phyloP scores from a whole-genome alignment of 30 jellyfish, hydroid and myxozoan species.

The Phacellophora camtschatica region DNA sequence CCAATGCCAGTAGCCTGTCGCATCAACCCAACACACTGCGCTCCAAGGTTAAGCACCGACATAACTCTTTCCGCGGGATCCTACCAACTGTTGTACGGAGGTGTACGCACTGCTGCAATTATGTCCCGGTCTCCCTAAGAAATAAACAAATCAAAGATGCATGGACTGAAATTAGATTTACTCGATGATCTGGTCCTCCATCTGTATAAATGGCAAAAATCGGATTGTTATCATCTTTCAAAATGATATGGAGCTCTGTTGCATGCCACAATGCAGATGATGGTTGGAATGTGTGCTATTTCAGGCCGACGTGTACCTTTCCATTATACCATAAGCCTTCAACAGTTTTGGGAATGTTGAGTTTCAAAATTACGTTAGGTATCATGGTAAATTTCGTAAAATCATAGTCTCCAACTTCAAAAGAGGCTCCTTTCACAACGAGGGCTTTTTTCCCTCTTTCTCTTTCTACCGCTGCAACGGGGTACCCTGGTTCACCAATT shows the following conservation, averaged over 20 bases:
- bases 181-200: conserved; percentile 54
- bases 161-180: conserved; percentile 19
- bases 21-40: conserved; percentile 54
- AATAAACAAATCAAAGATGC: conserved; percentile 16
- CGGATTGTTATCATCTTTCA: not conserved
- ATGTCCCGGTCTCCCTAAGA: conserved; percentile 6
- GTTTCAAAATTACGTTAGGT: conserved; percentile 34
- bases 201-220: conserved; percentile 16
- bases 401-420: conserved; percentile 40
- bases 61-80: conserved; percentile 40
- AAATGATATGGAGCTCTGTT: conserved; percentile 2
- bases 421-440: conserved; percentile 1
- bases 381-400: conserved; percentile 20
- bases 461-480: conserved; percentile 40
- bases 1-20: not conserved
- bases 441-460: conserved; percentile 15
- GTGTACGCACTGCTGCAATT: conserved; percentile 30
- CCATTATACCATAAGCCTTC: conserved; percentile 28
- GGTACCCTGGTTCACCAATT: conserved; percentile 30
- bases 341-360: conserved; percentile 11
- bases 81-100: conserved; percentile 37
- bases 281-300: conserved; percentile 38
- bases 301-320: conserved; percentile 8
- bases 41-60: conserved; percentile 35
- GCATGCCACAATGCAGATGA: conserved; percentile 32